These are phyloP conservation scores for Lochmaea crataegi DNA, from an alignment of 2,888 invertebrate genomes.

Conservation along the genomic window DNA sequence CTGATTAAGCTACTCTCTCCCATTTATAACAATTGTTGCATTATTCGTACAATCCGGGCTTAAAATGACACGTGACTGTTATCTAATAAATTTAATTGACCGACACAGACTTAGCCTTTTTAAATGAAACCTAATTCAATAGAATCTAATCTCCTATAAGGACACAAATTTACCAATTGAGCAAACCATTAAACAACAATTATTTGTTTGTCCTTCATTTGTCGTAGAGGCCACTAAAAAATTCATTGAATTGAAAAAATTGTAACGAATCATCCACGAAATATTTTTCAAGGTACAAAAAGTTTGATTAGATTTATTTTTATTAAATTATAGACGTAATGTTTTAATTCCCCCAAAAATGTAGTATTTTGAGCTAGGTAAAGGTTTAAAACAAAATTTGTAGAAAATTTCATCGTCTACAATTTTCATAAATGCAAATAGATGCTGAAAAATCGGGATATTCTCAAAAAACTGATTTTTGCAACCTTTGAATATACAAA, in stretches of 20 bases:
- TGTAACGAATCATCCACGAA: not conserved
- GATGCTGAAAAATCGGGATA: too few relatives aligned
- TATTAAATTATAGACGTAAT: too few relatives aligned
- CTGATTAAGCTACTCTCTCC: not conserved
- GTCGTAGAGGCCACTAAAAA: constrained; percentile 14
- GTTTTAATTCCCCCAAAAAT: too few relatives aligned
- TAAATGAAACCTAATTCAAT: constrained; percentile 33
- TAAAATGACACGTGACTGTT: constrained; percentile 24
- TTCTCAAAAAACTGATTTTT: too few relatives aligned
- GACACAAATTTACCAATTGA: constrained; percentile 44
- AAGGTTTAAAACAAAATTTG: too few relatives aligned
- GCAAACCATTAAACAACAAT: constrained; percentile 36
- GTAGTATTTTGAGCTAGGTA: too few relatives aligned
- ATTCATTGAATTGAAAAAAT: not conserved
- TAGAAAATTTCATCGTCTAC: too few relatives aligned
- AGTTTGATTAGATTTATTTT: too few relatives aligned
- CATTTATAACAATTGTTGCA: constrained; percentile 1
- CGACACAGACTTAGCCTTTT: constrained; percentile 28
- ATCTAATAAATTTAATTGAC: constrained; percentile 32
- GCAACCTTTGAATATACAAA: too few relatives aligned
- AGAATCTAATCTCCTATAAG: constrained; percentile 37
- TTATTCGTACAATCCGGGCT: not conserved
- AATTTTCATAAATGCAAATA: too few relatives aligned
- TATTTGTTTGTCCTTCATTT: constrained; percentile 43
- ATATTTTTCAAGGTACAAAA: not conserved